Evolutionary conservation across 1,140 invertebrate genomes (phyloP), one percentile per base, ranked within the genome.

Genomic region (Hyposmocoma kahamanoa): DNA sequence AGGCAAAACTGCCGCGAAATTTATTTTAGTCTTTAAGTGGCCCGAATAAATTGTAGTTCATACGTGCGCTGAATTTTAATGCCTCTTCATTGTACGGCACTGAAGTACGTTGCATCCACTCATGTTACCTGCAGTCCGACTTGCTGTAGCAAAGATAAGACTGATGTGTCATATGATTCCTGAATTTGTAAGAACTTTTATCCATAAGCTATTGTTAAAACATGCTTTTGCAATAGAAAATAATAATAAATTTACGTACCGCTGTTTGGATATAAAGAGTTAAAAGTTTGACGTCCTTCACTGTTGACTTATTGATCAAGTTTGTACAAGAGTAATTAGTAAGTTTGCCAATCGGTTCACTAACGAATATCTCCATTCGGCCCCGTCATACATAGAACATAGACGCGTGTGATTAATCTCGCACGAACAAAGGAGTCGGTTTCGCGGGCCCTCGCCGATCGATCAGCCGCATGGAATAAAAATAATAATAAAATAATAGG

Each of bases 401-500:
- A 67, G 61, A 50, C 60, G 58, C 59, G 70, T 77, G 66, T 81
- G 74, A 84, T 84, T 82, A 84, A 82, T 82, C 73, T 80, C 66
- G 56, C 56, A 47, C 63, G 67, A 75, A 84, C 79, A 83, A 84
- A 84, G 75, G 67, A 73, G 57, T 67, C 63, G 62, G n/a, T 41
- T 62, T 71, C 62, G 67, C 65, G 65, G 65, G 64, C 71, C 76
- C 78, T 70, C 50, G 53, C 62, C 72, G 61, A 84, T 84, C 81
- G 78, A 84, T 84, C 75, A 81, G 68, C 62, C 74, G 67, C 58
- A 67, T 72, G 64, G 67, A 76, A 77, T 81, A 82, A 84, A 80
- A 84, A 82, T 81, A 84, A 81, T 84, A 78, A 84, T 77, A 78
- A 21, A 76, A 75, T 78, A 80, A 76, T 72, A 67, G 67, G 65